Evolutionary conservation across 2,113 vertebrate species (phyloP).

Genomic region (Bubo bubo): DNA sequence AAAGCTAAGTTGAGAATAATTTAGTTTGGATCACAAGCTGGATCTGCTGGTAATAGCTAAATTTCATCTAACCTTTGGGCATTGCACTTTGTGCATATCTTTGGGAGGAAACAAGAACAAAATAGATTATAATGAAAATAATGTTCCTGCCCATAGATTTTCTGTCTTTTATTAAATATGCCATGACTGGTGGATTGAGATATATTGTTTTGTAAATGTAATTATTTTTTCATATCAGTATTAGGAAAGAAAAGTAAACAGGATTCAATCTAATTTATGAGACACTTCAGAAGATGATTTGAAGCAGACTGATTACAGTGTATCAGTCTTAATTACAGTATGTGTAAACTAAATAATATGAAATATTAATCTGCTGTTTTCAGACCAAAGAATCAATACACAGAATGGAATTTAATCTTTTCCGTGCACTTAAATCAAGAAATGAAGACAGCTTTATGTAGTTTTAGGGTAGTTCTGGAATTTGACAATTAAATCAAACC

Average conservation of each 20-base stretch:
- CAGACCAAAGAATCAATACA: conserved; percentile 49
- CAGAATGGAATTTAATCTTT: not conserved
- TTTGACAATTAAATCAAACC: not conserved
- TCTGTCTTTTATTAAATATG: not conserved
- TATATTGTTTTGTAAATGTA: conserved; percentile 3
- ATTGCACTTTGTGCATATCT: not conserved
- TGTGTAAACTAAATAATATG: conserved; percentile 39
- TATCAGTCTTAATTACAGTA: conserved; percentile 46
- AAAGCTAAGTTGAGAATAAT: not conserved
- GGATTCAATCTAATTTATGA: conserved; percentile 16
- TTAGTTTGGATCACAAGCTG: not conserved
- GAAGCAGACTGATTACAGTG: conserved; percentile 29
- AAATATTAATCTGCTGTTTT: conserved; percentile 51
- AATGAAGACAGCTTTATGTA: conserved; percentile 31
- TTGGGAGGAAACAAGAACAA: not conserved
- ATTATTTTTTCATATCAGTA: conserved; percentile 27
- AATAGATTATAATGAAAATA: not conserved
- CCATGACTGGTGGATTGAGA: not conserved
- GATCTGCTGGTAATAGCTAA: not conserved
- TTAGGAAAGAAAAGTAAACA: conserved; percentile 24
- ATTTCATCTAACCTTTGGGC: not conserved
- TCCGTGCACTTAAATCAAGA: not conserved
- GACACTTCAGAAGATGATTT: conserved; percentile 33
- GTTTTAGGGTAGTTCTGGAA: conserved; percentile 21
- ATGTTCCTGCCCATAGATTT: not conserved